Percentiles rank a stretch among this genome's conserved stretches.
phyloP scores from a whole-genome alignment of 1,140 invertebrate genomes.

The Asbolus verrucosus region DNA sequence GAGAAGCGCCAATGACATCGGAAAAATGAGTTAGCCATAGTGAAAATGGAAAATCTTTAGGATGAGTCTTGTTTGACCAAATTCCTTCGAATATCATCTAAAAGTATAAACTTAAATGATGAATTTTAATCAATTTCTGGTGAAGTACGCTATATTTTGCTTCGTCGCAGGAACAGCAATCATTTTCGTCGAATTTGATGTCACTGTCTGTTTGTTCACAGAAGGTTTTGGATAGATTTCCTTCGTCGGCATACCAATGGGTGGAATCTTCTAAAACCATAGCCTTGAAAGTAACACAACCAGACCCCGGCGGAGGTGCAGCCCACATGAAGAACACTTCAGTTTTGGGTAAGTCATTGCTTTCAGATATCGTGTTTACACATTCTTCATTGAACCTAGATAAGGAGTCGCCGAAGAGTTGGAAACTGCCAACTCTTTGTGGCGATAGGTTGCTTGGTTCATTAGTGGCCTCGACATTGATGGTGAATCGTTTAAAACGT shows the following conservation, averaged over 20 bases:
- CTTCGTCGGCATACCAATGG: conserved; percentile 93
- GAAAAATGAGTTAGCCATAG: conserved; percentile 96
- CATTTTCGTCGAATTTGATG: conserved; percentile 67
- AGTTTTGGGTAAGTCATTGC: conserved; percentile 81
- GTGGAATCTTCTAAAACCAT: conserved; percentile 87
- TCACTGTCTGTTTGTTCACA: conserved; percentile 80
- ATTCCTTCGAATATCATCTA: conserved; percentile 94
- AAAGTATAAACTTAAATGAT: conserved; percentile 52
- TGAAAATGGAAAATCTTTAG: conserved; percentile 94
- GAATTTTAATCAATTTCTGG: neutral
- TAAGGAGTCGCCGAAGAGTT: conserved; percentile 83
- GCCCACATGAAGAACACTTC: conserved; percentile 93
- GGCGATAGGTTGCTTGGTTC: conserved; percentile 68
- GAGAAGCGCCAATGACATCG: conserved; percentile 96
- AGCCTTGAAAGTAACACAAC: conserved; percentile 87
- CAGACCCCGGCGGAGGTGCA: conserved; percentile 84
- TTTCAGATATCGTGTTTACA: conserved; percentile 86
- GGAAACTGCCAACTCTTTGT: conserved; percentile 78
- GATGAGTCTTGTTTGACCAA: conserved; percentile 96
- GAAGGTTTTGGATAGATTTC: conserved; percentile 81
- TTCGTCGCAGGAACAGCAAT: conserved; percentile 92
- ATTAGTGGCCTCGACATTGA: conserved; percentile 79
- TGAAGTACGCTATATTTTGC: conserved; percentile 84
- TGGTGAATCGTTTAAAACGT: conserved; percentile 84
- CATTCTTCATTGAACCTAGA: conserved; percentile 88